Evolutionary conservation across 2,888 invertebrate species (phyloP), one percentile per base, ranked within the genome.

Genomic region (Melanotus villosus): DNA sequence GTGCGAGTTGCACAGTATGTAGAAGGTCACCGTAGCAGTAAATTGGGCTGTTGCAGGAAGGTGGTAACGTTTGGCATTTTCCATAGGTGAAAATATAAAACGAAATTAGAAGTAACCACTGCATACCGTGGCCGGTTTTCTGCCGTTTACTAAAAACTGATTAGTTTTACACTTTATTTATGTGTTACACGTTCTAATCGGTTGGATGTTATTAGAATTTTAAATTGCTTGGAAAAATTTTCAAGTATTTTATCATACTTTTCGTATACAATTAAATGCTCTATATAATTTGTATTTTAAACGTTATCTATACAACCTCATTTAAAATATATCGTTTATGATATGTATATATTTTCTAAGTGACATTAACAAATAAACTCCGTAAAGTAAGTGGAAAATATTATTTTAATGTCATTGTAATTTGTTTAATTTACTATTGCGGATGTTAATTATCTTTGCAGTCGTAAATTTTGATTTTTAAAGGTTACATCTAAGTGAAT

Each of bases 11-110:
- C 1, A 70, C 54, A 0, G 63, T 58, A 12, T 59, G 43, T 4
- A 70, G 34, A 0, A 70, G 18, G 1, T 67, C 64, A 6, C 70
- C 70, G 23, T 66, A 59, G 14, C 70, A 70, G 18, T 70, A 70
- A 45, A 70, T 34, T 23, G 63, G 60, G 26, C 64, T 70, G 5
- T 66, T 26, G 38, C 70, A 70, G 6, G 70, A 64, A 7, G 16
- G 38, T n/a, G 59, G 67, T 26, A 66, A 16, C 10, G 2, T 34
- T 62, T 69, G 18, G 18, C 43, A 21, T 12, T 7, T 32, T 2
- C 14, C 10, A 14, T 12, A 23, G 5, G 47, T 10, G 21, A 45
- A 45, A 21, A 47, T 2, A 23, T 5, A n/a, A 12, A 26, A 47
- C 5, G 16, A 18, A 41, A 41, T 6, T 41, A 41, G 6, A 6